Conservation (phyloP, 2,888 invertebrate species). For the Campopleginae sp. region DNA sequence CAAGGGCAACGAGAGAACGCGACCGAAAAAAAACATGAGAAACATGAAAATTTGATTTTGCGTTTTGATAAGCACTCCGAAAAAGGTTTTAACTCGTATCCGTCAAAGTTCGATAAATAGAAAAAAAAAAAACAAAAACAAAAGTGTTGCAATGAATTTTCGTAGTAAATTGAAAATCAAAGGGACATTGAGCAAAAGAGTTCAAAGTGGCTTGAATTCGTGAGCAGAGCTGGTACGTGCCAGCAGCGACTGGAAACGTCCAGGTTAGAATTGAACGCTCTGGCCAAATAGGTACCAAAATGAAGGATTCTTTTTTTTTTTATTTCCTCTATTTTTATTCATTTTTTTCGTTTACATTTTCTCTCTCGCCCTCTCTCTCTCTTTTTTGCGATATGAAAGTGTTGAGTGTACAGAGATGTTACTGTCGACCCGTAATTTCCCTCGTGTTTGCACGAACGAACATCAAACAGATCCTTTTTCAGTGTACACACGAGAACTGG, state of each 20-base stretch:
- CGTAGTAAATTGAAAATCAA: constrained; percentile 30
- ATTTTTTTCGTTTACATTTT: neutral
- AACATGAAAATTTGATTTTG: neutral
- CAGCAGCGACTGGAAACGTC: constrained; percentile 43
- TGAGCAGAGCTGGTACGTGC: neutral
- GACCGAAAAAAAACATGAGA: neutral
- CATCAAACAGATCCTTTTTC: constrained; percentile 56
- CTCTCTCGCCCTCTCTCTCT: neutral
- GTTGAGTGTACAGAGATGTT: constrained; percentile 7
- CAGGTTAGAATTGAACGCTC: constrained; percentile 23
- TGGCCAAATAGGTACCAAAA: neutral
- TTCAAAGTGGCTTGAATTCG: neutral
- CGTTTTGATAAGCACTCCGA: neutral
- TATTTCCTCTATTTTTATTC: constrained; percentile 1
- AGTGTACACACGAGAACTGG: constrained; percentile 19
- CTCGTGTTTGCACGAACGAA: constrained; percentile 55
- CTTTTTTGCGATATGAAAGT: neutral
- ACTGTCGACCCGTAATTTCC: constrained; percentile 46
- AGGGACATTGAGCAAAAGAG: constrained; percentile 1
- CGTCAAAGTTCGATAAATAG: neutral
- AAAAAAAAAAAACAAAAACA: constrained; percentile 4
- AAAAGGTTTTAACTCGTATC: neutral
- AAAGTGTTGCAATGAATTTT: neutral
- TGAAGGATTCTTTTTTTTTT: constrained; percentile 4
- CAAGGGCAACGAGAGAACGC: neutral